Conservation (phyloP, 2,113 vertebrate species). For the Podocnemis expansa region DNA sequence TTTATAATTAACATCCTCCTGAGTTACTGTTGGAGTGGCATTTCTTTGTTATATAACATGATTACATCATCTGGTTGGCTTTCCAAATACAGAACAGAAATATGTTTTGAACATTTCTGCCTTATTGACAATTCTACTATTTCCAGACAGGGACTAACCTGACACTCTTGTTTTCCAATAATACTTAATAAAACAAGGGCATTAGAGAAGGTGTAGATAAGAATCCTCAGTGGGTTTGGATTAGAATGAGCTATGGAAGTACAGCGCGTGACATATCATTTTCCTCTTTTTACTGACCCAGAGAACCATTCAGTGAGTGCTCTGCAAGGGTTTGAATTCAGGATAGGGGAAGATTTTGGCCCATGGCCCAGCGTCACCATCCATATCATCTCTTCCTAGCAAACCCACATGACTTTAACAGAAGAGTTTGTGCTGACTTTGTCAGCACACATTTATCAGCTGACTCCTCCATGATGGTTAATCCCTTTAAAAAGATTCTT, state of each 20-base stretch:
- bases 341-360: neutral
- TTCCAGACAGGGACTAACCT: neutral
- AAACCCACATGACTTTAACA: neutral
- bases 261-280: neutral
- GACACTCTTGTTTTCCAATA: neutral
- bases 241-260: neutral
- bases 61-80: neutral
- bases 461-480: neutral
- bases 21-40: neutral
- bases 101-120: too few relatives aligned
- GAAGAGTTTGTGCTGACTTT: fast-evolving
- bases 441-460: neutral
- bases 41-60: neutral
- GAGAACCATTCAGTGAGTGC: neutral
- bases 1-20: neutral
- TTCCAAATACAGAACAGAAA: neutral
- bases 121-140: too few relatives aligned
- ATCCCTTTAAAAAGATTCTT: neutral
- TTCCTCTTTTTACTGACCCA: neutral
- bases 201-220: neutral
- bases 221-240: fast-evolving
- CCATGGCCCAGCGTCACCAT: neutral
- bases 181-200: neutral
- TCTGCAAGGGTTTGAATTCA: neutral
- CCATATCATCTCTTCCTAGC: neutral